Base-by-base conservation (phyloP, 2,113 vertebrate species). In the Himantopus leucocephalus region DNA sequence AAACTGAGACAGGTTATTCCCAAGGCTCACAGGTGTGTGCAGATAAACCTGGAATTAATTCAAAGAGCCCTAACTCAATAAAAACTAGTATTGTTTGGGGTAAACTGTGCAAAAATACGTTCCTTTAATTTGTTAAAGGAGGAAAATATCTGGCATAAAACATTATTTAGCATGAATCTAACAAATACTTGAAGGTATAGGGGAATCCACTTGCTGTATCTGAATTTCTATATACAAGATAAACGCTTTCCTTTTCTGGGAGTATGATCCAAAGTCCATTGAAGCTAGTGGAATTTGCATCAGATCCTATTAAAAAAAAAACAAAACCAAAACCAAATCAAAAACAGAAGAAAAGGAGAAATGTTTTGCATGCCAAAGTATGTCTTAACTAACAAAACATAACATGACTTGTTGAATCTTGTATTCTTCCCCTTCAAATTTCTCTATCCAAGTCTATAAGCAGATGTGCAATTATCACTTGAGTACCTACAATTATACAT, bases 401-500 rank as follows among this genome's bases (percentile, higher is more conserved):
- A 85, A n/a, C 19, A 60, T 8, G 12, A 62, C 82, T 77, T 88
- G 53, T 73, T 90, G 53, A 73, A 2, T 94, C 71, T 58, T 66
- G 58, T 73, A 45, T 12, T 83, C 79, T 78, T 24, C 27, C 27
- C 11, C 24, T 88, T 88, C 34, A 67, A 12, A 63, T 76, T 86
- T 80, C 55, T 80, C 66, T 26, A 15, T 64, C 32, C 52, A 24
- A 24, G 14, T 93, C 30, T 22, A 41, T 43, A 70, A 77, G 37
- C 59, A 94, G 85, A 92, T 83, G 59, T 77, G 41, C 27, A 95
- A 88, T 90, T 94, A 83, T 83, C 82, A 66, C 26, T 73, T 72
- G 39, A 8, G 32, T 56, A 60, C 45, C 39, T 68, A 64, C 53
- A 88, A 56, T 85, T 88, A 53, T 30, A 76, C 2, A 1, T 88